Conservation (phyloP, 2,113 vertebrate genomes). For the Orientallactaga bullata region DNA sequence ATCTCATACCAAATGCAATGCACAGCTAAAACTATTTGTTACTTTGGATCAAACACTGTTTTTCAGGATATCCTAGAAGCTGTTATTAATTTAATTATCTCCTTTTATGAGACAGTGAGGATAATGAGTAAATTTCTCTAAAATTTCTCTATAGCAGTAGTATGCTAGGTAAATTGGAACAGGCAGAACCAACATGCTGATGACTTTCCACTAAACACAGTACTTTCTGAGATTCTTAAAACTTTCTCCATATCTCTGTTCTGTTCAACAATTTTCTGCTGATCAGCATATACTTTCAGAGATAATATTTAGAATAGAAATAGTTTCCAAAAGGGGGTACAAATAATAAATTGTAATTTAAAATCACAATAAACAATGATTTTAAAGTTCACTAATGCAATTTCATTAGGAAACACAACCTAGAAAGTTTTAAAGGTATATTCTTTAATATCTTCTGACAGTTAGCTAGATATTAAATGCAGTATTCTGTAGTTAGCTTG, state of each 20-base stretch:
- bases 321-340: background rate
- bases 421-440: background rate
- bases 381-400: background rate
- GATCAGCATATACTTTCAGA: background rate
- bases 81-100: background rate
- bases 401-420: background rate
- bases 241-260: background rate
- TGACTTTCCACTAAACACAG: background rate
- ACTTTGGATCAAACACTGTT: background rate
- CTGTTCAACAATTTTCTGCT: background rate
- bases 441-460: background rate
- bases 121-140: background rate
- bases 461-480: constrained; percentile 3
- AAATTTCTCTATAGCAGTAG: accelerated
- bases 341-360: background rate
- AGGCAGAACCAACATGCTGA: background rate
- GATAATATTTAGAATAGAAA: background rate
- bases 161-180: background rate
- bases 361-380: background rate
- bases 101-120: background rate
- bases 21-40: background rate
- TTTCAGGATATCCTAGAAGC: background rate
- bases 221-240: background rate
- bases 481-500: background rate
- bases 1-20: background rate